Evolutionary conservation across 2,888 invertebrate species (phyloP), one percentile per base, ranked within the genome.

Genomic region (Drosophila neoperkinsi): DNA sequence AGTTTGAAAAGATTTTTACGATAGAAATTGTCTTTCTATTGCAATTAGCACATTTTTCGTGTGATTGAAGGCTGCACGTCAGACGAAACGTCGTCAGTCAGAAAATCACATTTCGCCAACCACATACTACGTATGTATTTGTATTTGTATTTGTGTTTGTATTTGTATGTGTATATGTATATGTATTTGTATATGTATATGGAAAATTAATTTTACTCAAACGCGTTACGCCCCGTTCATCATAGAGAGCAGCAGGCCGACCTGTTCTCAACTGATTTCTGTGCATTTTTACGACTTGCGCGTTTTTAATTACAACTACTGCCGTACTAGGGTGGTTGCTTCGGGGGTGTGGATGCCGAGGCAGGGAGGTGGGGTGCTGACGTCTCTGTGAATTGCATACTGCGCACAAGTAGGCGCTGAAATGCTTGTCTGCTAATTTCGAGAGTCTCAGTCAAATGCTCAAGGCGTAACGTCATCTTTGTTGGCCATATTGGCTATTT

Each of bases 31-130:
- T 86, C 79, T 78, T 89, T 88, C 78, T 82, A 82, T 83, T 82
- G 85, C 90, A 88, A 90, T 88, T 88, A 88, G 87, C 86, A 84
- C 79, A 88, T 86, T 83, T 89, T 69, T 76, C 76, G 64, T 71
- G 73, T 89, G 89, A 84, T 89, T 85, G 89, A 87, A 87, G 79
- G 71, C 89, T 84, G 89, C 84, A 79, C 80, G 77, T 64, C 67
- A 76, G 73, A 43, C 57, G 56, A 71, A 16, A 16, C n/a, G 28
- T 66, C 70, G 75, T 71, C 81, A 64, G 61, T 58, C 63, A 59
- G 61, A 56, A 59, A 59, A 68, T 67, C 68, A 41, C 67, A 67
- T 41, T 64, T 64, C 25, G 36, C 71, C 41, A 64, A 50, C 36
- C 5, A 49, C 59, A 36, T 57, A 10, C 13, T n/a, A 28, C 38